A percentile compares a stretch with the other conserved stretches of the same genome.
These are phyloP conservation scores for Spodoptera exigua DNA, from an alignment of 2,888 invertebrate species.

Conservation along the genomic window DNA sequence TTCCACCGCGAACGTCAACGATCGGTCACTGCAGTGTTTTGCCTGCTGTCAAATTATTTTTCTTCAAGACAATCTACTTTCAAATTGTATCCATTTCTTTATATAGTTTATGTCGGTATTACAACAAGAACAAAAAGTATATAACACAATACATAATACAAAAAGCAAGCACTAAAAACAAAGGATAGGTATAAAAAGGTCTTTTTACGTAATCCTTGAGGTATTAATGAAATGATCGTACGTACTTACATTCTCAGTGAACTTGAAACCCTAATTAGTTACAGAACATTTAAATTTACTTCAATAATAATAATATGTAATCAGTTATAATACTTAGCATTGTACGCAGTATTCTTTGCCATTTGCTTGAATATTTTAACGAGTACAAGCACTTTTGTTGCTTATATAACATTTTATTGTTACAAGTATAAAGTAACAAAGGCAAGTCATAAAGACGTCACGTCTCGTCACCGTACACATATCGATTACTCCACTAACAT, in stretches of 20 bases:
- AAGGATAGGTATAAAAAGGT: slow-evolving; percentile 17
- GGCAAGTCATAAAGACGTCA: slow-evolving; percentile 31
- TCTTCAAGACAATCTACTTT: slow-evolving; percentile 4
- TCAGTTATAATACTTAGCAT: slow-evolving; percentile 43
- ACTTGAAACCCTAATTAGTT: slow-evolving; percentile 44
- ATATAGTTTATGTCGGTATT: not conserved
- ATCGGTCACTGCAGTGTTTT: slow-evolving; percentile 49
- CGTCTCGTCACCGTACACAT: slow-evolving; percentile 7
- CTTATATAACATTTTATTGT: slow-evolving; percentile 44
- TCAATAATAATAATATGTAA: slow-evolving; percentile 38
- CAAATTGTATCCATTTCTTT: not conserved
- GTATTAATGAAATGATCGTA: slow-evolving; percentile 20
- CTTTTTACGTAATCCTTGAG: slow-evolving; percentile 45
- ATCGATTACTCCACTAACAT: slow-evolving; percentile 32
- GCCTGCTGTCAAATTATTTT: slow-evolving; percentile 17
- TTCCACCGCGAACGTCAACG: slow-evolving; percentile 47
- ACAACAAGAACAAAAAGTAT: not conserved
- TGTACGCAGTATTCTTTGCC: slow-evolving; percentile 36
- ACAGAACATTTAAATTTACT: slow-evolving; percentile 51
- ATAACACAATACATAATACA: slow-evolving; percentile 10
- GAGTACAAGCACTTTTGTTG: slow-evolving; percentile 29
- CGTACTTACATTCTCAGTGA: slow-evolving; percentile 13
- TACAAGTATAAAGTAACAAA: slow-evolving; percentile 37
- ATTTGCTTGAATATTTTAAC: slow-evolving; percentile 36
- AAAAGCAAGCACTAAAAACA: slow-evolving; percentile 14